Conservation (phyloP, 2,888 invertebrate species). For the Callimorpha dominula region DNA sequence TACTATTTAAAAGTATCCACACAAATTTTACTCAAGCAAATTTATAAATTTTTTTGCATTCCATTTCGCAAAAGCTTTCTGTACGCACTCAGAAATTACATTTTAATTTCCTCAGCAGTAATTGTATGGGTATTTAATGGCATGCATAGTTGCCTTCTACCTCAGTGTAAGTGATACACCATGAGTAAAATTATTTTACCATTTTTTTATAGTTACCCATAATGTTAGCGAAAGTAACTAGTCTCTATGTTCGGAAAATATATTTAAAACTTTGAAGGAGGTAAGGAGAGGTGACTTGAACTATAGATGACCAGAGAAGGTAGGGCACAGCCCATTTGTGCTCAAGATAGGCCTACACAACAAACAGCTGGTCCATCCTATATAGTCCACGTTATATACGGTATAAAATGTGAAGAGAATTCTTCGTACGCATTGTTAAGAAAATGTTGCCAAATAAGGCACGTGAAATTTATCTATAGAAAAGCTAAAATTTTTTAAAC, state of each 20-base stretch:
- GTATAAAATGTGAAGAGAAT: too few species aligned
- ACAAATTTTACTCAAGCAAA: conserved; percentile 67
- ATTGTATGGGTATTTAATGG: not conserved
- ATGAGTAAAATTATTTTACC: not conserved
- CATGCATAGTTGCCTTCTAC: not conserved
- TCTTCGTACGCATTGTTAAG: too few species aligned
- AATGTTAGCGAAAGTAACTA: not conserved
- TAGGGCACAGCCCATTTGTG: not conserved
- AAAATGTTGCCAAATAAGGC: too few species aligned
- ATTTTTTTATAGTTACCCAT: not conserved
- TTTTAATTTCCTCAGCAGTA: conserved; percentile 23
- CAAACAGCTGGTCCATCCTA: not conserved
- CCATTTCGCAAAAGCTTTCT: conserved; percentile 47
- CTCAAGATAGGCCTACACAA: not conserved
- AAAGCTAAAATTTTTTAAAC: too few species aligned
- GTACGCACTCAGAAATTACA: conserved; percentile 24
- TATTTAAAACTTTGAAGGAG: not conserved
- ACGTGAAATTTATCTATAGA: too few species aligned
- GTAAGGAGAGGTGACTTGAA: not conserved
- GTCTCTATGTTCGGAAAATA: not conserved
- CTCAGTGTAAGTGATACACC: not conserved
- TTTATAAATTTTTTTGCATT: conserved; percentile 67
- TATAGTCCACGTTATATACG: not conserved
- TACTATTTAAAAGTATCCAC: conserved; percentile 70
- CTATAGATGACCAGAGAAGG: not conserved